Base-by-base conservation (phyloP, 2,797 vertebrate genomes). In the Dermochelys coriacea region DNA sequence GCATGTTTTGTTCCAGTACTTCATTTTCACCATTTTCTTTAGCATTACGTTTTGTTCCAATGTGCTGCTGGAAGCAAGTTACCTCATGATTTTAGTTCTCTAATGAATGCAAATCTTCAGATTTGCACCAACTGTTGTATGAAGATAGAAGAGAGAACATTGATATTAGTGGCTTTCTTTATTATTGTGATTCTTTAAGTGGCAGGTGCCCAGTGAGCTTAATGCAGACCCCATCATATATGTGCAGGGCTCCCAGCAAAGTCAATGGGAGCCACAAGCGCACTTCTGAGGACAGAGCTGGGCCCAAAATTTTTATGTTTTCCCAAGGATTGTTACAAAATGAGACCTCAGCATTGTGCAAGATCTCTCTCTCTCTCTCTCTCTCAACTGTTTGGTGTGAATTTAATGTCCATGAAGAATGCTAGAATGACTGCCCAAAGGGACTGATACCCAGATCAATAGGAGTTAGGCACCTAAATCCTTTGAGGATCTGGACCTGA, bases 81-180 rank as follows among this genome's bases (percentile, higher is more conserved):
- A 54, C 80, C 94, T 95, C 93, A 94, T 68, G 96, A 95, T 89
- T 96, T 94, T 93, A 77, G 79, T 64, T 75, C 90, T 95, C 95
- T 84, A 14, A 96, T 93, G 94, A 96, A 97, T 93, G 92, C 87
- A 96, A 94, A 91, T 19, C 82, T 95, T 55, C 82, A 94, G 94
- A 97, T 97, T 94, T 96, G 92, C 93, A 96, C 95, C 96, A 97
- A 96, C 95, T 97, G 96, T 94, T 89, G 64, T 94, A 90, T 88
- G 80, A 96, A 97, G 95, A 97, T 96, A 96, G 96, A 97, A 96
- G 94, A 11, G 2, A 94, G 95, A 82, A 89, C 9, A 29, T 57
- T 94, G 88, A 94, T 91, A 80, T 92, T 90, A 87, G 93, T 86
- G 93, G 87, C 57, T 90, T 87, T 96, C 90, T 94, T 77, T 75